Percentiles rank a stretch among this genome's conserved stretches.
Conservation (phyloP, 2,888 invertebrate genomes). For the Drosophila aldrichi region DNA sequence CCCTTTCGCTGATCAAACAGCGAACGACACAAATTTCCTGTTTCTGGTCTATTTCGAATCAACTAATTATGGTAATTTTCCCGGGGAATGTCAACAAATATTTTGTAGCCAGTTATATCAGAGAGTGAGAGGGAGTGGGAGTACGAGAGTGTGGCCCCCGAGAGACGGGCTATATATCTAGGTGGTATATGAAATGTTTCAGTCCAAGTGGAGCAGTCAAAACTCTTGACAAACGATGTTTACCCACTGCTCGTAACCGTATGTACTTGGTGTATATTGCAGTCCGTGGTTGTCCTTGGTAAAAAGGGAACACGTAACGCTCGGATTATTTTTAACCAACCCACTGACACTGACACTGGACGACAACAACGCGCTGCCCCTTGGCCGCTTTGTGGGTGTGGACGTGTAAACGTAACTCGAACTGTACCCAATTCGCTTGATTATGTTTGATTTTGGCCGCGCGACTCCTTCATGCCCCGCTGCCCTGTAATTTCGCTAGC, state of each 20-base stretch:
- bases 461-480: conserved; percentile 43
- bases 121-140: neutral
- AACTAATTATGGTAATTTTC: conserved; percentile 84
- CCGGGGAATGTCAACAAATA: conserved; percentile 83
- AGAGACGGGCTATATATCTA: conserved; percentile 7
- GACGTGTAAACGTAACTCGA: conserved; percentile 47
- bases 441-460: conserved; percentile 79
- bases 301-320: conserved; percentile 54
- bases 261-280: conserved; percentile 44
- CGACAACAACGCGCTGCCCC: conserved; percentile 16
- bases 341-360: conserved; percentile 4
- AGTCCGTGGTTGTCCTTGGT: conserved; percentile 54
- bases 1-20: conserved; percentile 57
- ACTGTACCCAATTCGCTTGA: conserved; percentile 78
- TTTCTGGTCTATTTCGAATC: conserved; percentile 68
- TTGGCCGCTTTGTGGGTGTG: conserved; percentile 38
- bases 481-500: conserved; percentile 69
- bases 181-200: neutral
- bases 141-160: conserved; percentile 2
- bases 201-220: conserved; percentile 61
- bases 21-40: conserved; percentile 54
- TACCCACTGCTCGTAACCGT: conserved; percentile 60
- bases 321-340: conserved; percentile 76
- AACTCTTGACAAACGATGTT: conserved; percentile 79
- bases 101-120: conserved; percentile 68